Evolutionary conservation across 1,140 invertebrate genomes (phyloP).

Genomic region (Druon quercuslanigerum): DNA sequence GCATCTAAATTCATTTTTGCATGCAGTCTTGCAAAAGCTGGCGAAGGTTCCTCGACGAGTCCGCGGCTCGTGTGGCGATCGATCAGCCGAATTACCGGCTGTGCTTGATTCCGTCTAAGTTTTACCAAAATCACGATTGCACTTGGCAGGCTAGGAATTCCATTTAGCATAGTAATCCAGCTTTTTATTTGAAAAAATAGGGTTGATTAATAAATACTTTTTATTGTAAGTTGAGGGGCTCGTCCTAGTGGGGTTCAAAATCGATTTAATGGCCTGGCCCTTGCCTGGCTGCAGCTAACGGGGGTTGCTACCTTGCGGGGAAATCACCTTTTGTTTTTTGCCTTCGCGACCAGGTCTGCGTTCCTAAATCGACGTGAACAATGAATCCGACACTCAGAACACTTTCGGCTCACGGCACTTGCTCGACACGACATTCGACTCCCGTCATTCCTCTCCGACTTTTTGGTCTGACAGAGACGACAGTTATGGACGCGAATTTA

Average conservation of each 20-base stretch:
- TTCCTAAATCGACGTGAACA: not conserved
- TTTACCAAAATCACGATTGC: slow-evolving; percentile 1
- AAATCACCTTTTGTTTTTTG: not conserved
- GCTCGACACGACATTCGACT: slow-evolving; percentile 22
- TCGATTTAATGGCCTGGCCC: slow-evolving; percentile 9
- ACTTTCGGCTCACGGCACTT: slow-evolving; percentile 18
- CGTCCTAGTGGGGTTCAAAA: not conserved
- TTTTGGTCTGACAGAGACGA: not conserved
- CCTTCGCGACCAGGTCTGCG: not conserved
- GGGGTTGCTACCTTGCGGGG: not conserved
- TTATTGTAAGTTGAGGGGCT: not conserved
- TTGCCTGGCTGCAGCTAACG: not conserved
- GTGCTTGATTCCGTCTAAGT: slow-evolving; percentile 4
- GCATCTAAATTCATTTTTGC: not conserved
- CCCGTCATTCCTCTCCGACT: slow-evolving; percentile 16
- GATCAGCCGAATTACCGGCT: slow-evolving; percentile 28
- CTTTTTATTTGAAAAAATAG: not conserved
- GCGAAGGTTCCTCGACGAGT: slow-evolving; percentile 11
- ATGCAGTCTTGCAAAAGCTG: not conserved
- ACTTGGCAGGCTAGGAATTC: not conserved
- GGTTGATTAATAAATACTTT: not conserved
- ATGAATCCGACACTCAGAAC: slow-evolving; percentile 12
- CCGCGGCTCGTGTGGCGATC: slow-evolving; percentile 18
- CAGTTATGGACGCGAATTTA: not conserved
- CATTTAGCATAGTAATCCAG: not conserved